These are phyloP conservation scores for Jacana jacana DNA, from an alignment of 2,113 vertebrate genomes.

Conservation along the genomic window DNA sequence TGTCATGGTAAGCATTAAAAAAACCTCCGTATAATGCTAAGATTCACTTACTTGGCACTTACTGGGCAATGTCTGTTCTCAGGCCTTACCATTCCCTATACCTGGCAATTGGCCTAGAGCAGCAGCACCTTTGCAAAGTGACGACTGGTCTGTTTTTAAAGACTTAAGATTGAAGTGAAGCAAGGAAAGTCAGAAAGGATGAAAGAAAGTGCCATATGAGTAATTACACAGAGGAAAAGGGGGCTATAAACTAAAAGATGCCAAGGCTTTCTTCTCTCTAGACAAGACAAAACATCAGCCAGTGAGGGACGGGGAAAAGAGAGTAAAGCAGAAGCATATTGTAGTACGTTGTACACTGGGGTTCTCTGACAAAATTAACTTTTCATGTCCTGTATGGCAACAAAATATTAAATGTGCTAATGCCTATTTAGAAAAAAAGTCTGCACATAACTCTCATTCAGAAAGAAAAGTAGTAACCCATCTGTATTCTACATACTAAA, in stretches of 20 bases:
- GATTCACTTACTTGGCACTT: not conserved
- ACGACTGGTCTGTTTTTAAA: not conserved
- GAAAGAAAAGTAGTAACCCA: not conserved
- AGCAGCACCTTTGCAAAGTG: not conserved
- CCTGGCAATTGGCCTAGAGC: not conserved
- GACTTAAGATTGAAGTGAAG: not conserved
- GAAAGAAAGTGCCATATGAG: not conserved
- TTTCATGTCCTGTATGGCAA: not conserved
- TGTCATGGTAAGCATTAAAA: no score
- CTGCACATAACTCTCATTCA: not conserved
- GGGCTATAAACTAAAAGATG: not conserved
- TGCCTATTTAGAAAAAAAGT: not conserved
- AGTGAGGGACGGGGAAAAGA: not conserved
- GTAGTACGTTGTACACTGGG: not conserved
- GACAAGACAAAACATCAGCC: not conserved
- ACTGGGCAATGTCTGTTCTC: not conserved
- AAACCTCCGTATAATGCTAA: not conserved
- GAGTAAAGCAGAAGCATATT: not conserved
- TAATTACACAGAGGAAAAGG: not conserved
- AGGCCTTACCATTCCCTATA: not conserved
- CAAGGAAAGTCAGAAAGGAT: not conserved
- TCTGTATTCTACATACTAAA: not conserved
- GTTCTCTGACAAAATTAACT: not conserved
- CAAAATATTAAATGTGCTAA: not conserved
- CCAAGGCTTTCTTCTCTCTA: not conserved